Evolutionary conservation across 2,888 invertebrate genomes (phyloP).

Genomic region (Drosophila testacea): DNA sequence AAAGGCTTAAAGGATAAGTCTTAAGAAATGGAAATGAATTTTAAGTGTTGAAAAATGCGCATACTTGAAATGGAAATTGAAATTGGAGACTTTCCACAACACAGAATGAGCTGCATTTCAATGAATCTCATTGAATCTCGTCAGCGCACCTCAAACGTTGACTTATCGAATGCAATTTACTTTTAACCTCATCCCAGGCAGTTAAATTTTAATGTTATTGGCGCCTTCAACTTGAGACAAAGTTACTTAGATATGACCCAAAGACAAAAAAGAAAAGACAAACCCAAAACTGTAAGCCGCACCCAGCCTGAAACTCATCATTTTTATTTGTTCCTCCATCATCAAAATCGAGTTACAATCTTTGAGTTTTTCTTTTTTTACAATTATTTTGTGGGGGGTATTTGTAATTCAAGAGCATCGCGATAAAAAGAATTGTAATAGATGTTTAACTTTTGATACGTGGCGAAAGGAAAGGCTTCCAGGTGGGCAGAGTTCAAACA

Average conservation of each 20-base stretch:
- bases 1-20: conserved; percentile 29
- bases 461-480: conserved; percentile 24
- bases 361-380: background rate
- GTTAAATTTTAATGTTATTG: conserved; percentile 63
- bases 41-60: conserved; percentile 12
- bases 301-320: conserved; percentile 45
- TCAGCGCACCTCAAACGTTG: conserved; percentile 11
- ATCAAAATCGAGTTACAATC: conserved; percentile 5
- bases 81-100: background rate
- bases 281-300: conserved; percentile 34
- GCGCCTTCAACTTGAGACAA: conserved; percentile 71
- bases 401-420: conserved; percentile 83
- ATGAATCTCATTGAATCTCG: conserved; percentile 8
- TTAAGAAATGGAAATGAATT: conserved; percentile 9
- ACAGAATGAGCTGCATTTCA: too few species aligned
- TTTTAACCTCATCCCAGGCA: conserved; percentile 47
- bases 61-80: conserved; percentile 7
- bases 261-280: conserved; percentile 11
- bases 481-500: conserved; percentile 49
- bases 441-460: conserved; percentile 42
- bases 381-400: conserved; percentile 12
- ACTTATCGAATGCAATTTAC: conserved; percentile 50
- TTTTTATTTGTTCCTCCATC: conserved; percentile 41
- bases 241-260: conserved; percentile 21
- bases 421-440: conserved; percentile 71